Base-by-base conservation (phyloP, 2,113 vertebrate genomes). In the Formicarius rufipectus region DNA sequence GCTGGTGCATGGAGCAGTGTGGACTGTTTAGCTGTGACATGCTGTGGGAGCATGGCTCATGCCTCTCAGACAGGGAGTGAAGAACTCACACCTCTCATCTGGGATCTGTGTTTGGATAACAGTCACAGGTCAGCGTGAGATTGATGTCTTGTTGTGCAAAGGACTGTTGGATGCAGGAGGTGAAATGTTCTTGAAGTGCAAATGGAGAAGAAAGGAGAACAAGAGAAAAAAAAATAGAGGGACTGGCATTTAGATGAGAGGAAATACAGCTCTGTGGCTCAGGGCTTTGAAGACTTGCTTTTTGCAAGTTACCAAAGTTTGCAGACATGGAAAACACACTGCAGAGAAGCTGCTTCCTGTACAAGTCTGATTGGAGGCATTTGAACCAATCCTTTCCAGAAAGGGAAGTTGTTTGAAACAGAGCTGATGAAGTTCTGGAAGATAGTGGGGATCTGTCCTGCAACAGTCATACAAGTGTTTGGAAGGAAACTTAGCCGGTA, bases 21-120 rank as follows among this genome's bases (percentile, higher is more conserved):
- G 28, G 30, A 15, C 20, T 20, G 24, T 37, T 47, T 21, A 56
- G n/a, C 73, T 87, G 76, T 31, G 39, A 12, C 5, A 15, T 3
- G 1, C 21, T n/a, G 33, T 0, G 0, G 28, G 63, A 67, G 19
- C 9, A 15, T 0, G 0, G 21, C 14, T 85, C 3, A 0, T 50
- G 31, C 19, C 35, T 39, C 5, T 42, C 42, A 49, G 62, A 22
- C 58, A 22, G 37, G n/a, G 31, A 77, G 7, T 3, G 3, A 7
- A 66, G 17, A 73, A 28, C 63, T 91, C 5, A 5, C 14, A 11
- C 24, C 30, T 22, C 30, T n/a, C 14, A 4, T 31, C 22, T 42
- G 10, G 15, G 22, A 21, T 22, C 14, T 73, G 28, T 30, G 28
- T 30, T 71, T 64, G 58, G n/a, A 64, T 85, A 67, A 85, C 5